Percentiles rank a stretch among this genome's conserved stretches.
phyloP scores from a whole-genome alignment of 2,888 invertebrate genomes.

The Pandemis corylana region DNA sequence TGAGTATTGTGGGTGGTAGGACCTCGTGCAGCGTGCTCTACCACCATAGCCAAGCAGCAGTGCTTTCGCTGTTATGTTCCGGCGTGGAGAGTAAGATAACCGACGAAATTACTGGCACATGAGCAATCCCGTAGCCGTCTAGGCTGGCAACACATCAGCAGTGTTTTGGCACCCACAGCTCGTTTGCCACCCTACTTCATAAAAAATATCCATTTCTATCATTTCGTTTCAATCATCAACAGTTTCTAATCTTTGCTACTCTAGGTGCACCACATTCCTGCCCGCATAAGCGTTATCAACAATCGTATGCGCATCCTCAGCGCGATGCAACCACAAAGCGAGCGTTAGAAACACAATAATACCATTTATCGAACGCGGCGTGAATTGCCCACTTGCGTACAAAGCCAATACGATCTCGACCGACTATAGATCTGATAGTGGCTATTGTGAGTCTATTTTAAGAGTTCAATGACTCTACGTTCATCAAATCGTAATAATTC shows the following conservation, averaged over 20 bases:
- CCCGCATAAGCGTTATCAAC: slow-evolving; percentile 19
- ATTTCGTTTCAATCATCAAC: not conserved
- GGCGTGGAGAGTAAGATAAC: too few relatives aligned
- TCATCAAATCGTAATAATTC: slow-evolving; percentile 55
- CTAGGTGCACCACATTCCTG: slow-evolving; percentile 4
- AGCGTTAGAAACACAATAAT: slow-evolving; percentile 48
- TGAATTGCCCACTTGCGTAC: slow-evolving; percentile 63
- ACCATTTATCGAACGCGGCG: slow-evolving; percentile 51
- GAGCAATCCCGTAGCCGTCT: too few relatives aligned
- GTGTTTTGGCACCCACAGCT: too few relatives aligned
- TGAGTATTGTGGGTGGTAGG: too few relatives aligned
- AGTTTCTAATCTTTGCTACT: not conserved
- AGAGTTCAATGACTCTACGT: slow-evolving; percentile 67
- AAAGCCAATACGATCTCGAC: slow-evolving; percentile 49
- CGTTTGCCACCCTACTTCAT: too few relatives aligned
- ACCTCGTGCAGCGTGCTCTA: too few relatives aligned
- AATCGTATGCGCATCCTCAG: slow-evolving; percentile 34
- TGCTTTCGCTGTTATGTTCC: too few relatives aligned
- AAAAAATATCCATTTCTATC: not conserved
- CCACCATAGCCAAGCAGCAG: too few relatives aligned
- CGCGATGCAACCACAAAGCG: slow-evolving; percentile 51
- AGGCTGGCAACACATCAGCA: too few relatives aligned
- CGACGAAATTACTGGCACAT: too few relatives aligned
- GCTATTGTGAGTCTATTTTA: slow-evolving; percentile 66
- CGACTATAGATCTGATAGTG: slow-evolving; percentile 66